phyloP scores from a whole-genome alignment of 2,888 invertebrate genomes.

The Tetramorium bicarinatum region DNA sequence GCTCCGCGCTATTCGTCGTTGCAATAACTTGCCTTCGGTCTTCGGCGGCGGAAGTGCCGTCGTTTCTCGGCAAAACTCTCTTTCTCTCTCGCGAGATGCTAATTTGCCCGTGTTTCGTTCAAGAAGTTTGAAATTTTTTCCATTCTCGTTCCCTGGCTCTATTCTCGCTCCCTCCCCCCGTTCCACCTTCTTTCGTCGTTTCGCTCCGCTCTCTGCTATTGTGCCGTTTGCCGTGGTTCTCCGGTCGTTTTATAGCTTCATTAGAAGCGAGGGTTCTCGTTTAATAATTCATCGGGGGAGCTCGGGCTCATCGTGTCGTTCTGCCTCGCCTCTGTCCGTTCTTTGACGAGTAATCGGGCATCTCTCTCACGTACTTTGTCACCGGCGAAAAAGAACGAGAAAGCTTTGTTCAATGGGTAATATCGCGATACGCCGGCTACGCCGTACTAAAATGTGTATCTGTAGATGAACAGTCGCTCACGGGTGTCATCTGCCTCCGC shows the following conservation, averaged over 20 bases:
- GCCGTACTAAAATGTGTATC: slow-evolving; percentile 34
- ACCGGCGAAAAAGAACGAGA: slow-evolving; percentile 2
- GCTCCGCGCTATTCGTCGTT: slow-evolving; percentile 65
- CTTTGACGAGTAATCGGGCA: slow-evolving; percentile 73
- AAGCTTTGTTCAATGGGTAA: slow-evolving; percentile 30
- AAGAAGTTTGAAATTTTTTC: slow-evolving; percentile 34
- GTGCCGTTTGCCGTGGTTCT: slow-evolving; percentile 58
- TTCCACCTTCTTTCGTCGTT: neutral
- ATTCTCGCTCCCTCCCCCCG: neutral
- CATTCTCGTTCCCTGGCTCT: slow-evolving; percentile 37
- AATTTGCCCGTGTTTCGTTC: slow-evolving; percentile 28
- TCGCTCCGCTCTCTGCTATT: slow-evolving; percentile 43
- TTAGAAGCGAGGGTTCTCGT: slow-evolving; percentile 80
- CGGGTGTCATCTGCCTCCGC: neutral
- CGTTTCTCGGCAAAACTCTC: slow-evolving; percentile 26
- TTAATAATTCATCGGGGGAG: slow-evolving; percentile 81
- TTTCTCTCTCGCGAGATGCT: slow-evolving; percentile 7
- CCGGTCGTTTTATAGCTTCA: slow-evolving; percentile 81
- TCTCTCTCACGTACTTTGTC: slow-evolving; percentile 58
- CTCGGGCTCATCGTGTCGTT: slow-evolving; percentile 57
- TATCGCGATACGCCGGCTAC: neutral
- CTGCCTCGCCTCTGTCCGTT: slow-evolving; percentile 61
- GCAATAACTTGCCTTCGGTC: slow-evolving; percentile 64
- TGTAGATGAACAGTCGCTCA: neutral
- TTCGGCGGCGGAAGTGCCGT: slow-evolving; percentile 1